These are phyloP conservation scores for Todus mexicanus DNA, from an alignment of 2,797 vertebrate genomes.

Conservation along the genomic window DNA sequence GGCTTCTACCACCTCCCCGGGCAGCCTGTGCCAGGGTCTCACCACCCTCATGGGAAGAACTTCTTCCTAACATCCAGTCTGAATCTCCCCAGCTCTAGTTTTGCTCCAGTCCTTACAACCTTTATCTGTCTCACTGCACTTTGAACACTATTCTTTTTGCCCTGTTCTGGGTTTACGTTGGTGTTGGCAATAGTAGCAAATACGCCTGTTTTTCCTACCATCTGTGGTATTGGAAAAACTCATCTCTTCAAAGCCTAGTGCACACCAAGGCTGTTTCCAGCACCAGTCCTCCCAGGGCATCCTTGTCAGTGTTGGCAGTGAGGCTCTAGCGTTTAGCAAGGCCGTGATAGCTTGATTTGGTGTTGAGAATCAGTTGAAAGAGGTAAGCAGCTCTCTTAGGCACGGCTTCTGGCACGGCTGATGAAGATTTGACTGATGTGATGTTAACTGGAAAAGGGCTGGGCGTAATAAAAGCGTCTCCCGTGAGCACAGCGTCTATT, in stretches of 20 bases:
- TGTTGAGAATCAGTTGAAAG: not conserved
- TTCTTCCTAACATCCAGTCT: no score
- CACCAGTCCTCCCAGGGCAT: not conserved
- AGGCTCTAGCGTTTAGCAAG: not conserved
- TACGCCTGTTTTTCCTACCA: fast-evolving
- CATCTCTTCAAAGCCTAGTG: not conserved
- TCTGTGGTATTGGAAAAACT: not conserved
- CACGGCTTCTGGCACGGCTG: not conserved
- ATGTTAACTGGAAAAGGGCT: no score
- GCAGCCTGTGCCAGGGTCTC: no score
- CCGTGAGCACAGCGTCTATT: no score
- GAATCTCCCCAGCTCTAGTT: no score
- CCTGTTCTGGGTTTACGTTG: not conserved
- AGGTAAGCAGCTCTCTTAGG: not conserved
- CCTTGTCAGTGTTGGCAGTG: not conserved
- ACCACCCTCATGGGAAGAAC: no score
- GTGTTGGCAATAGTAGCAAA: not conserved
- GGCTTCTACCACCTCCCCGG: no score
- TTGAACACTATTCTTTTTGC: not conserved
- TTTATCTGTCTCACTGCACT: not conserved
- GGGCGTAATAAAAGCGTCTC: not conserved
- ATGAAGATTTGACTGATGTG: not conserved
- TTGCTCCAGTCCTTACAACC: not conserved
- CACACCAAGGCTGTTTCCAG: not conserved
- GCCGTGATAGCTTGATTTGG: not conserved